These are phyloP conservation scores for Drosophila putrida DNA, from an alignment of 2,888 invertebrate species.

Conservation along the genomic window DNA sequence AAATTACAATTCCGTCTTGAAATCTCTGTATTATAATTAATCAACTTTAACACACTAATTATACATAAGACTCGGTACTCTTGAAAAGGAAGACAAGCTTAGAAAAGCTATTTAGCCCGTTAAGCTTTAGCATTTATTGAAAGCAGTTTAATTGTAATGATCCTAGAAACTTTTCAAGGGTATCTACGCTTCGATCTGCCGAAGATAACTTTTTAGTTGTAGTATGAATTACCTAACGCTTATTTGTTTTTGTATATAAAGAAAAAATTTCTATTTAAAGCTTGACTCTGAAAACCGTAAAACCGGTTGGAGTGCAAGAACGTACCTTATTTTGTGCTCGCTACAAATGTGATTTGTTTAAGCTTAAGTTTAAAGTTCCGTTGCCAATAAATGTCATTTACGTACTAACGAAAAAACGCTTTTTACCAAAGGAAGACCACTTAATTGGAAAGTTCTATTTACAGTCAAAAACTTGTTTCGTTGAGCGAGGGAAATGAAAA, in stretches of 20 bases:
- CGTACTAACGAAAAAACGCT: conserved; percentile 40
- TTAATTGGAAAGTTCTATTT: conserved; percentile 32
- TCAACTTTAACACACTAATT: conserved; percentile 29
- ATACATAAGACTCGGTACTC: conserved; percentile 16
- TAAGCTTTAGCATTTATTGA: neutral
- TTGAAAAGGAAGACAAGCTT: conserved; percentile 6
- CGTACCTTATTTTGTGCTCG: conserved; percentile 49
- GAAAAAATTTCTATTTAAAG: conserved; percentile 22
- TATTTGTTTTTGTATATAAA: conserved; percentile 29
- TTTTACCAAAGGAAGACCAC: neutral
- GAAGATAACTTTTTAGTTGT: conserved; percentile 16
- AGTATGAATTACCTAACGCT: conserved; percentile 28
- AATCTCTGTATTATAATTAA: conserved; percentile 25
- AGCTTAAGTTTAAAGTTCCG: conserved; percentile 28
- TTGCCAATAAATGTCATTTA: conserved; percentile 63
- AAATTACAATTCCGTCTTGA: conserved; percentile 43
- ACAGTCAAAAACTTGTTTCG: conserved; percentile 24
- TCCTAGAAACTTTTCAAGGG: conserved; percentile 9
- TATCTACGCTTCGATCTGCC: conserved; percentile 15
- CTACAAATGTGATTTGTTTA: conserved; percentile 69
- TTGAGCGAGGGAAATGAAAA: conserved; percentile 1
- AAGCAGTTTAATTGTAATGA: neutral
- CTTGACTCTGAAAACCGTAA: conserved; percentile 6
- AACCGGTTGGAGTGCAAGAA: conserved; percentile 42
- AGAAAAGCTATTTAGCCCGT: neutral